phyloP scores from a whole-genome alignment of 2,113 vertebrate species.

The Fregetta grallaria region DNA sequence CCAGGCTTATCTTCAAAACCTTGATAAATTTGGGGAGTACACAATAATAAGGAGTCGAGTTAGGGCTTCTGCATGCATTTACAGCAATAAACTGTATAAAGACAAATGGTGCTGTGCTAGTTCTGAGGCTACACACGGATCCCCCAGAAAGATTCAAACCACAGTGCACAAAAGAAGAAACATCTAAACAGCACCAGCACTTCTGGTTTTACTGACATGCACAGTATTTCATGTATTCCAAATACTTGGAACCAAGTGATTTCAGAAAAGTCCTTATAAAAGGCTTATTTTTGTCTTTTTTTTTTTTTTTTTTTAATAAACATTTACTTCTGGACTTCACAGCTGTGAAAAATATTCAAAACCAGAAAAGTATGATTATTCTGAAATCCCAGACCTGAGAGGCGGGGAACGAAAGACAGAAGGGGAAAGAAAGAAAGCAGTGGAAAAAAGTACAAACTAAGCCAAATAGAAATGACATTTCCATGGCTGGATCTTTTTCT shows the following conservation, averaged over 20 bases:
- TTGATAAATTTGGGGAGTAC: background rate
- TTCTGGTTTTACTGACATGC: background rate
- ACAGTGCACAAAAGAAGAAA: background rate
- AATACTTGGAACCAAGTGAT: background rate
- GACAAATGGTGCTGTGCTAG: background rate
- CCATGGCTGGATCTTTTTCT: background rate
- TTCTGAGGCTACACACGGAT: background rate
- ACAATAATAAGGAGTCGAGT: background rate
- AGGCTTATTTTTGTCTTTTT: background rate
- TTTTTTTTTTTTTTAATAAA: background rate
- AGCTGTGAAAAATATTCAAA: background rate
- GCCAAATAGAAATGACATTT: background rate
- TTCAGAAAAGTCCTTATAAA: background rate
- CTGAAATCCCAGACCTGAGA: background rate
- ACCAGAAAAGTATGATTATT: background rate
- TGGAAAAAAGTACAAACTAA: fast-evolving
- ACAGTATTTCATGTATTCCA: background rate
- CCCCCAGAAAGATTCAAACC: background rate
- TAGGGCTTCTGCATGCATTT: background rate
- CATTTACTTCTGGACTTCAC: background rate
- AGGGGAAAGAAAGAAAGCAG: background rate
- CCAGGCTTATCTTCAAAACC: background rate
- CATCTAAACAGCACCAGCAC: background rate
- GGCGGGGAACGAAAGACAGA: background rate
- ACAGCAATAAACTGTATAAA: background rate